Percentiles rank a stretch among this genome's conserved stretches.
Evolutionary conservation across 2,888 invertebrate species (phyloP).

Genomic region (Morinoia aosen): DNA sequence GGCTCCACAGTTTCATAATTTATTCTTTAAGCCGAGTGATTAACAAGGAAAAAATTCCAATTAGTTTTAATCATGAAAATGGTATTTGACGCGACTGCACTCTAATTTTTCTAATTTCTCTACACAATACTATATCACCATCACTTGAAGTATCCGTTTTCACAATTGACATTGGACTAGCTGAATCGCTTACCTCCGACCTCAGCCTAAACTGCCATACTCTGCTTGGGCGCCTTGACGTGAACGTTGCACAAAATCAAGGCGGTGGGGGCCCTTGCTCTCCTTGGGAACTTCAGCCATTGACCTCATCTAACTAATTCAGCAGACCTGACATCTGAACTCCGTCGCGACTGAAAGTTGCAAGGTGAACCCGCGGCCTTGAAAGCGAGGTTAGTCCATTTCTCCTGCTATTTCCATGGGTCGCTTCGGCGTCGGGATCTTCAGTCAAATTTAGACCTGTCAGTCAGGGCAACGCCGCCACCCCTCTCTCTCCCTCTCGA

Average conservation of each 20-base stretch:
- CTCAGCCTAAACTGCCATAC: not conserved
- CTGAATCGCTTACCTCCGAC: not conserved
- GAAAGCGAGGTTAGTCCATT: not conserved
- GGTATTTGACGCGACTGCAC: too few species aligned
- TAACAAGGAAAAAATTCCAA: too few species aligned
- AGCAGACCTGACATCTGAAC: not conserved
- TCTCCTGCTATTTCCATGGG: not conserved
- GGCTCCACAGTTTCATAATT: too few species aligned
- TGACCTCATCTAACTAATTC: not conserved
- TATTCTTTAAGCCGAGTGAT: too few species aligned
- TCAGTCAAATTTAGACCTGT: not conserved
- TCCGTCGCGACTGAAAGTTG: not conserved
- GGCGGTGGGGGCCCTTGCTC: not conserved
- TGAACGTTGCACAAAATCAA: not conserved
- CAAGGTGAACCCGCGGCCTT: not conserved
- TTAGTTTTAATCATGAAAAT: too few species aligned
- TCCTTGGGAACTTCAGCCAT: not conserved
- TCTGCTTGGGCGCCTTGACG: not conserved
- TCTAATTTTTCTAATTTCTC: too few species aligned
- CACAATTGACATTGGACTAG: too few species aligned
- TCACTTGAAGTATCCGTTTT: too few species aligned
- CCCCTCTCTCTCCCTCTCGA: too few species aligned
- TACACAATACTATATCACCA: too few species aligned
- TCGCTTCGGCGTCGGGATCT: not conserved
- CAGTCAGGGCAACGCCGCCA: not conserved